These are phyloP conservation scores for Drosophila ustulata DNA, from an alignment of 2,888 invertebrate genomes.

Conservation along the genomic window DNA sequence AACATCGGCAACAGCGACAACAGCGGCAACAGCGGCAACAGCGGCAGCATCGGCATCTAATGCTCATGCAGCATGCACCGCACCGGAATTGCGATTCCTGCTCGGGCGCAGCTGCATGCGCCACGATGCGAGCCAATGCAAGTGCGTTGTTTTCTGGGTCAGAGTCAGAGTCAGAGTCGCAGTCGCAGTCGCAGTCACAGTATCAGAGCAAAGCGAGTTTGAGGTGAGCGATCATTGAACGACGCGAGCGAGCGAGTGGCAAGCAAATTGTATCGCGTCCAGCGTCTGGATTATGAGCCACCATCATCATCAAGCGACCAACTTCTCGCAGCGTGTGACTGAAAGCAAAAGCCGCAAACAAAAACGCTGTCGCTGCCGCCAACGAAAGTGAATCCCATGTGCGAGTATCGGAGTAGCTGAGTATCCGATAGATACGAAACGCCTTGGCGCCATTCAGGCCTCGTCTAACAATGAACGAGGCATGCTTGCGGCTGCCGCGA, in stretches of 20 bases:
- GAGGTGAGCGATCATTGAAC: conserved; percentile 35
- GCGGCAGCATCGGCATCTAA: conserved; percentile 39
- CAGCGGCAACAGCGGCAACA: conserved; percentile 5
- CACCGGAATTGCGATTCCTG: conserved; percentile 75
- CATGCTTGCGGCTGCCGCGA: conserved; percentile 30
- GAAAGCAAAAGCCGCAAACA: conserved; percentile 65
- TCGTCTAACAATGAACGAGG: conserved; percentile 29
- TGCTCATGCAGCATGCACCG: conserved; percentile 55
- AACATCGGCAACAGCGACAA: conserved; percentile 28
- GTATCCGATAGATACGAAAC: conserved; percentile 33
- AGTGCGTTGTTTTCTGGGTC: conserved; percentile 65
- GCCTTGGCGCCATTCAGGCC: conserved; percentile 57
- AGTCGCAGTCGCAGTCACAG: conserved; percentile 16
- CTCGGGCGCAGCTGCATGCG: conserved; percentile 31
- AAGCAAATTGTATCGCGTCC: conserved; percentile 57
- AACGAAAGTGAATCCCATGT: conserved; percentile 71
- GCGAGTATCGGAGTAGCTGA: background rate
- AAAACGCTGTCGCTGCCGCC: conserved; percentile 25
- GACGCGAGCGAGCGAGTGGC: conserved; percentile 22
- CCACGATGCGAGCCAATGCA: conserved; percentile 30
- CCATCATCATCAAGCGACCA: conserved; percentile 22
- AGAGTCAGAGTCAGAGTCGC: conserved; percentile 36
- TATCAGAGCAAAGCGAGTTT: conserved; percentile 39
- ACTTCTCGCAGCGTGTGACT: conserved; percentile 56
- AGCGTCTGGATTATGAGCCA: conserved; percentile 54